A percentile compares a stretch with the other conserved stretches of the same genome.
Evolutionary conservation across 2,888 invertebrate species (phyloP).

Genomic region (Watsonalla cultraria): DNA sequence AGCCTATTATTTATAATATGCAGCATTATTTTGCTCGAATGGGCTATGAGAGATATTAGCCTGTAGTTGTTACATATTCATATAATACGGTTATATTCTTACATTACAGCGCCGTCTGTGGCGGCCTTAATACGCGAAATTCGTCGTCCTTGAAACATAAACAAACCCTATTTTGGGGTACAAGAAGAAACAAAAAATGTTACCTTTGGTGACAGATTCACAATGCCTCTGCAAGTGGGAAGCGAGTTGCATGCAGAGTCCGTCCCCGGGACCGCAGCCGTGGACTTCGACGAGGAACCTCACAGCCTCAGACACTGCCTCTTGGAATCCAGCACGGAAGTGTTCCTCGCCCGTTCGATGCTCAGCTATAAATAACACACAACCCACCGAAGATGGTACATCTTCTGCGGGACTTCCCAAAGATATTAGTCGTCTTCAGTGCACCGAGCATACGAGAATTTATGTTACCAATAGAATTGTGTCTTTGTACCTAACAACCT

Average conservation of each 20-base stretch:
- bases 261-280: constrained; percentile 88
- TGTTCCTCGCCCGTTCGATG: constrained; percentile 44
- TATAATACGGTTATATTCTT: too few species aligned
- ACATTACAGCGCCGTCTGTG: too few species aligned
- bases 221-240: constrained; percentile 91
- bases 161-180: too few species aligned
- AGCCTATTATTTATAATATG: too few species aligned
- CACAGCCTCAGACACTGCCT: constrained; percentile 93
- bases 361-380: constrained; percentile 57
- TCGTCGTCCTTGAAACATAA: neutral
- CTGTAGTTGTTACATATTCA: too few species aligned
- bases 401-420: constrained; percentile 49
- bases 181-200: constrained; percentile 1
- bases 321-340: constrained; percentile 92
- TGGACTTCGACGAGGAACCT: constrained; percentile 93
- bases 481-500: constrained; percentile 5
- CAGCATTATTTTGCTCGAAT: too few species aligned
- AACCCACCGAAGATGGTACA: constrained; percentile 57
- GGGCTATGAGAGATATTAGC: too few species aligned
- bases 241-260: constrained; percentile 88
- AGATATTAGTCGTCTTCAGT: constrained; percentile 53
- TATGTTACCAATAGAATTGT: constrained; percentile 14
- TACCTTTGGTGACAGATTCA: constrained; percentile 80
- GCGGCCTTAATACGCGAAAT: too few species aligned
- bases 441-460: constrained; percentile 14